Evolutionary conservation across 35 echinoderm and acorn worm species (phyloP).

Genomic region (Anneissia japonica): DNA sequence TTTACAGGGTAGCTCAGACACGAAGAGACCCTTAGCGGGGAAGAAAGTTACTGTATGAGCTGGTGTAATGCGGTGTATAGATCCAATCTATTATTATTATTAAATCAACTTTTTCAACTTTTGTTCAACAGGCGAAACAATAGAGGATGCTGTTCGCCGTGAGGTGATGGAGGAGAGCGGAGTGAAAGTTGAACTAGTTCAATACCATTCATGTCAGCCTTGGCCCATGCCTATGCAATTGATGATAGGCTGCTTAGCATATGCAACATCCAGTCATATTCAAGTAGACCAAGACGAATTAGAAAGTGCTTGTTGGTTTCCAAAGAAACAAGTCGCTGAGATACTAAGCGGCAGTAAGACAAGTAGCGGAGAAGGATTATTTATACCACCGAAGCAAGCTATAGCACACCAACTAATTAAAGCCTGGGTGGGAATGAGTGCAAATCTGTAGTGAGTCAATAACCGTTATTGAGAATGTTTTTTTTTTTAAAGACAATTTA

Average conservation of each 20-base stretch:
- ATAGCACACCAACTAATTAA: conserved; percentile 90
- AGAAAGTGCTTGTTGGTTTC: conserved; percentile 61
- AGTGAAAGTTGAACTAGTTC: conserved; percentile 57
- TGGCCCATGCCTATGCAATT: conserved; percentile 86
- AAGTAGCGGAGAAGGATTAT: background rate
- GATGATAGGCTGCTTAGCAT: conserved; percentile 83
- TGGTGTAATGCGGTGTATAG: too few relatives aligned
- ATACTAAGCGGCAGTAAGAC: conserved; percentile 1
- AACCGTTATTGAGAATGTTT: too few relatives aligned
- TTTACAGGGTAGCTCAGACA: too few relatives aligned
- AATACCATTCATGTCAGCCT: conserved; percentile 85
- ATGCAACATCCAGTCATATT: conserved; percentile 61
- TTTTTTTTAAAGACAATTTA: too few relatives aligned
- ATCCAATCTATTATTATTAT: too few relatives aligned
- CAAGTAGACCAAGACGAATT: conserved; percentile 65
- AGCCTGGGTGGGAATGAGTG: conserved; percentile 63
- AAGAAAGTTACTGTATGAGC: too few relatives aligned
- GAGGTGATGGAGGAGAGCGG: conserved; percentile 95
- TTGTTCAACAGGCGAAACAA: conserved; percentile 71
- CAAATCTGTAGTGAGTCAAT: too few relatives aligned
- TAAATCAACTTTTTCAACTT: background rate
- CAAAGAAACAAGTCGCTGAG: conserved; percentile 20
- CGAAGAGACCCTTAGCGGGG: too few relatives aligned
- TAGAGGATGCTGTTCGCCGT: conserved; percentile 87
- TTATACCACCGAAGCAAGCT: conserved; percentile 55